Evolutionary conservation across 2,888 invertebrate species (phyloP), one percentile per base, ranked within the genome.

Genomic region (Scaptomyza polygonia): DNA sequence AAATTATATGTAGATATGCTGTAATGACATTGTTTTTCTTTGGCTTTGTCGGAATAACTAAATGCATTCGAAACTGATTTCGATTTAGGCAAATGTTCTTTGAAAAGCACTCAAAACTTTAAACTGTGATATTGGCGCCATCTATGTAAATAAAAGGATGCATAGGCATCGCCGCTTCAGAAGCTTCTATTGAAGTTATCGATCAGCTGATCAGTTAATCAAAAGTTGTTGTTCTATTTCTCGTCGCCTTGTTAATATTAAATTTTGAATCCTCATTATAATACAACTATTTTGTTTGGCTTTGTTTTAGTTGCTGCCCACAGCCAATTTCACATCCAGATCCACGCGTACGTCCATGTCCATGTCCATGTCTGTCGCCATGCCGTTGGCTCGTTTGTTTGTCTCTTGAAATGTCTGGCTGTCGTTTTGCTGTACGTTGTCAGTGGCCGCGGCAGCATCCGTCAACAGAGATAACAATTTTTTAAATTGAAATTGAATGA

Each of bases 401-500:
- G 70, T 72, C 74, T 79, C 76, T 72, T 47, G 66, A 73, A 83
- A 83, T 78, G 77, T 83, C 72, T 78, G 70, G 75, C 64, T 88
- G 84, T 79, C 87, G 81, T 70, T 81, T 75, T 70, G 72, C 77
- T 75, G 87, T 83, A 78, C 81, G 86, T 83, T 88, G 89, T 85
- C 78, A 87, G 83, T 64, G 87, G 88, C 79, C 83, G 88, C 88
- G 86, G 88, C 87, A 88, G 89, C 89, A 89, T 89, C 88, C 88
- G 86, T 89, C 90, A 89, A 77, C 77, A 74, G 74, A 88, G 90
- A 89, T 89, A 90, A 90, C 90, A 91, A 90, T 90, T 91, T 90
- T 74, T 90, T 90, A 89, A 91, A 91, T 90, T 89, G 90, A 90
- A 90, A 90, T 89, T 89, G 90, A 91, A 91, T 91, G 90, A 91